Evolutionary conservation across 2,113 vertebrate species (phyloP).

Genomic region (Caranx ignobilis): DNA sequence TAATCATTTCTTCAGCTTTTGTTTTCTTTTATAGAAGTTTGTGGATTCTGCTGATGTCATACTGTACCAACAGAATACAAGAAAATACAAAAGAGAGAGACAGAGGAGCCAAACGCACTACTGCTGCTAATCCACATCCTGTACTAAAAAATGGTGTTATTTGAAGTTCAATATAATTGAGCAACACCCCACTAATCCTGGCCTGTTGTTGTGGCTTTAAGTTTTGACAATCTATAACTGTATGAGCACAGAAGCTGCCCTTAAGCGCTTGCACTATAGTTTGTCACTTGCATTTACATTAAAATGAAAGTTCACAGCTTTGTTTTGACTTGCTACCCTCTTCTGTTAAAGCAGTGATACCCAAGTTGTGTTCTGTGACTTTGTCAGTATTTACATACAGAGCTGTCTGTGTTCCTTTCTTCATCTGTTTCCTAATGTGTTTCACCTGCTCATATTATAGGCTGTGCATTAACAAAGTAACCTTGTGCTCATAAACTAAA

Average conservation of each 20-base stretch:
- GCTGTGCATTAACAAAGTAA: neutral
- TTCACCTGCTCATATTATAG: neutral
- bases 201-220: neutral
- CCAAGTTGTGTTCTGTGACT: neutral
- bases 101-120: neutral
- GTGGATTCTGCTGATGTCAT: too few species aligned
- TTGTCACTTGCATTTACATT: conserved; percentile 5
- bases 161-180: neutral
- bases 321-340: neutral
- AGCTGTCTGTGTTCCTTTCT: neutral
- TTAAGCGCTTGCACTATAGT: neutral
- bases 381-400: conserved; percentile 3
- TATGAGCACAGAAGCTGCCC: neutral
- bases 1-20: neutral
- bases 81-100: too few species aligned
- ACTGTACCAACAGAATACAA: too few species aligned
- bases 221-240: neutral
- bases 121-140: neutral
- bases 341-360: neutral
- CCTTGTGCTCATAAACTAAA: neutral
- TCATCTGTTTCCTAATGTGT: neutral
- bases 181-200: neutral
- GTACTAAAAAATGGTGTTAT: neutral
- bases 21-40: neutral
- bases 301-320: neutral